These are phyloP conservation scores for Metaphire vulgaris DNA, from an alignment of 1,140 invertebrate species.

Conservation along the genomic window DNA sequence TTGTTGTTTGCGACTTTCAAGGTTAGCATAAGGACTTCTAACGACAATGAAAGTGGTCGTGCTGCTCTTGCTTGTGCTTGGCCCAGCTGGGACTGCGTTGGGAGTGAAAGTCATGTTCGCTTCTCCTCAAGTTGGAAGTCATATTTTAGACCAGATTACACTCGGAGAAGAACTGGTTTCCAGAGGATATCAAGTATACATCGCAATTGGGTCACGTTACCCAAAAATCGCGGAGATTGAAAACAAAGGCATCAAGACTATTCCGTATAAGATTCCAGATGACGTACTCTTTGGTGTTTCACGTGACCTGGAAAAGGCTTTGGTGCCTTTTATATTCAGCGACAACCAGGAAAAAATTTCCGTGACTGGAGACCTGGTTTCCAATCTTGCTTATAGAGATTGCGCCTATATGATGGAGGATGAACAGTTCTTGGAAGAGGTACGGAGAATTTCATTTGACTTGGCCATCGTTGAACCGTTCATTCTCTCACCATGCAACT, in stretches of 20 bases:
- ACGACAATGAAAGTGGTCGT: no score
- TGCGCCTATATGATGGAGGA: constrained; percentile 1
- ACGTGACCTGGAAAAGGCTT: background rate
- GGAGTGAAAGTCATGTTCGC: background rate
- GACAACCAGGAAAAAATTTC: background rate
- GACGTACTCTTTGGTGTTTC: background rate
- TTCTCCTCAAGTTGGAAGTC: background rate
- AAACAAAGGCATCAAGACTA: background rate
- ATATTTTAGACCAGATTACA: background rate
- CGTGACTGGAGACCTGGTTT: background rate
- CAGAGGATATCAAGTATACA: background rate
- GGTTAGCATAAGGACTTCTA: no score
- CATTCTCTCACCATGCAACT: background rate
- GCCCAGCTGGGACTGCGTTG: background rate
- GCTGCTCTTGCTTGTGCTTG: background rate
- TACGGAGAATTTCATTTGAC: background rate
- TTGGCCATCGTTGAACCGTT: constrained; percentile 5
- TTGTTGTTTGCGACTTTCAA: no score
- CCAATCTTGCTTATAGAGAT: background rate
- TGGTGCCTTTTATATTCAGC: background rate
- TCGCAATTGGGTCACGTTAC: background rate
- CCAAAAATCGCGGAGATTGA: background rate
- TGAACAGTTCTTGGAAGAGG: background rate
- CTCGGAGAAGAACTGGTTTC: background rate
- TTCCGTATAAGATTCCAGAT: background rate